Evolutionary conservation across 2,797 vertebrate species (phyloP).

Genomic region (Danio choprae): DNA sequence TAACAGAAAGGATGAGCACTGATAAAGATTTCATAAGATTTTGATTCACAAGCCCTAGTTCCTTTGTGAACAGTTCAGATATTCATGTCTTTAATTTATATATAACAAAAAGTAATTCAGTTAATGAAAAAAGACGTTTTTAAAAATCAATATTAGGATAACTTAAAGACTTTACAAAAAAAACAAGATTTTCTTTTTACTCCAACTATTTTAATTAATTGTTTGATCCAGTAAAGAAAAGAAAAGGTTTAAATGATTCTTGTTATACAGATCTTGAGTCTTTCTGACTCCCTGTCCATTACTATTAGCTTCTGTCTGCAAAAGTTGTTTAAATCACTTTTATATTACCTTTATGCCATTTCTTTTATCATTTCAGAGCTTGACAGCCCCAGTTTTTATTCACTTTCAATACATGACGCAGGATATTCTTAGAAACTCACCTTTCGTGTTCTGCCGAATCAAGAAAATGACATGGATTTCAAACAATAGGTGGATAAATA

Average conservation of each 20-base stretch:
- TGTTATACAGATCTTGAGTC: not conserved
- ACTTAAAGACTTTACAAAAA: not conserved
- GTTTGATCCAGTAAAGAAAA: not conserved
- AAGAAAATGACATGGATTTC: not conserved
- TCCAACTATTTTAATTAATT: not conserved
- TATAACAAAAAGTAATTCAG: not conserved
- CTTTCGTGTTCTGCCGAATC: not conserved
- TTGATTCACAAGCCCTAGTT: not conserved
- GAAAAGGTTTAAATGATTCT: not conserved
- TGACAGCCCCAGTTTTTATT: conserved; percentile 4
- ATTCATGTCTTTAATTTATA: not conserved
- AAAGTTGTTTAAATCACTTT: not conserved
- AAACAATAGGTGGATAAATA: not conserved
- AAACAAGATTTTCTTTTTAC: not conserved
- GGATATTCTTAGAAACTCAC: not conserved
- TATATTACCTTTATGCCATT: not conserved
- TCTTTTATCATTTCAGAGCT: conserved; percentile 19
- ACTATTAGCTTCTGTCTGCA: not conserved
- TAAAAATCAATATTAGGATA: not conserved
- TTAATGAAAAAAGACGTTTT: not conserved
- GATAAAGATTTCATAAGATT: not conserved
- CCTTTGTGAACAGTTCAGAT: not conserved
- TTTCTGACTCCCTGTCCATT: not conserved
- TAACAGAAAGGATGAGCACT: not conserved
- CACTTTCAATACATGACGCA: not conserved